phyloP scores from a whole-genome alignment of 53 echinoderm and acorn worm species.

The Crossaster papposus region DNA sequence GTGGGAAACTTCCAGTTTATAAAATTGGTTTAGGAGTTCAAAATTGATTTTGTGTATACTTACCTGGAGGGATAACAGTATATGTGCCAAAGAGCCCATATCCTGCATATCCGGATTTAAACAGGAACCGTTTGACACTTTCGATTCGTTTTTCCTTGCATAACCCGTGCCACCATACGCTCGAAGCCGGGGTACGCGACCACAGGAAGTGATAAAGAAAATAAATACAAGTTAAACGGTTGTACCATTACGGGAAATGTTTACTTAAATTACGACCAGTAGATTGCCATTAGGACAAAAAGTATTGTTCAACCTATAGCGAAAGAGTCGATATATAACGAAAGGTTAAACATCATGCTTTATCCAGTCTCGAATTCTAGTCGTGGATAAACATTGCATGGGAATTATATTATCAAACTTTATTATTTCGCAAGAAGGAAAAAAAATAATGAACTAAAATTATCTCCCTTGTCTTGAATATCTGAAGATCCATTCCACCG shows the following conservation, averaged over 20 bases:
- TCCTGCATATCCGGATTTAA: slow-evolving; percentile 33
- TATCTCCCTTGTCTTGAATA: too few relatives aligned
- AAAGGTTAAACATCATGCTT: neutral
- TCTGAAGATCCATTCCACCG: too few relatives aligned
- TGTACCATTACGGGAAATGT: slow-evolving; percentile 5
- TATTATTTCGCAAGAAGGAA: too few relatives aligned
- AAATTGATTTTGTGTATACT: too few relatives aligned
- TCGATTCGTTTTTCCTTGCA: slow-evolving; percentile 7
- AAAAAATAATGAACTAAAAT: too few relatives aligned
- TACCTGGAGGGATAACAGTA: neutral
- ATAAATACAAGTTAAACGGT: neutral
- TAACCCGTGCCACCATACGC: neutral
- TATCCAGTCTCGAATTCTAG: neutral
- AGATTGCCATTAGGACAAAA: neutral
- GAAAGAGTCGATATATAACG: neutral
- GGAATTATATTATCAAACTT: too few relatives aligned
- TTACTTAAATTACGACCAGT: neutral
- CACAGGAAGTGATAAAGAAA: neutral
- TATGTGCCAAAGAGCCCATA: slow-evolving; percentile 9
- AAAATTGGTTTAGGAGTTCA: neutral
- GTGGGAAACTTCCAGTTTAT: neutral
- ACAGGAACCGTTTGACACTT: slow-evolving; percentile 19
- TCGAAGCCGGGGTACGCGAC: neutral
- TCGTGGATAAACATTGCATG: neutral
- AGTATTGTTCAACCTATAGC: neutral